Base-by-base conservation (phyloP, 2,113 vertebrate species). In the Cyanoramphus novaezelandiae region DNA sequence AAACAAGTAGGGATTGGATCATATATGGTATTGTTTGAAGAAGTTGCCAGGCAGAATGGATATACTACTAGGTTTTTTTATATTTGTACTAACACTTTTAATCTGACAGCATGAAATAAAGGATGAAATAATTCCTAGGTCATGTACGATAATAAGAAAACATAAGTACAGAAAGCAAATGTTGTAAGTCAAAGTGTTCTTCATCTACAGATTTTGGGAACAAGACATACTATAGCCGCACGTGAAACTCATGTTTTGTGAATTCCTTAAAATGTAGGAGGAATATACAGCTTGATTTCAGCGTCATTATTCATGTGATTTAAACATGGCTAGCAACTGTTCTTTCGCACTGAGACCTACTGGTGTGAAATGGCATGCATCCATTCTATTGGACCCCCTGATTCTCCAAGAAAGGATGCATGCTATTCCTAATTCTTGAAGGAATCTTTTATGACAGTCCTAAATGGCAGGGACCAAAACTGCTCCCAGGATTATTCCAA, bases 231-330 rank as follows among this genome's bases (percentile, higher is more conserved):
- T 70, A 37, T 10, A 28, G 11, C 15, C 24, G 17, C 10, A 31
- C 0, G 0, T 3, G 3, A 13, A 87, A n/a, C 13, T 59, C 4
- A 6, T 19, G 13, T 46, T 46, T 67, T 84, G 3, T 39, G 5
- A 87, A 18, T 68, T 29, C 41, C 27, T 72, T 68, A 68, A 82
- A 91, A 64, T 47, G 68, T 5, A 27, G 7, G 27, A 82, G 24
- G 11, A 82, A 50, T 17, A 1, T 13, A 1, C 44, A 52, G 25
- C 6, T 91, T 33, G 7, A 46, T 46, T 53, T 71, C 55, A 75
- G 15, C 16, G 23, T 4, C 28, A 84, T 86, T 50, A 59, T 59
- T 84, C 14, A 70, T 67, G 11, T 41, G 12, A 53, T 75, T 59
- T 78, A 63, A 82, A 62, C n/a, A 10, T 57, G 52, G 43, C 44